Base-by-base conservation (phyloP, 2,797 vertebrate species). In the Sebastes trivittatus region DNA sequence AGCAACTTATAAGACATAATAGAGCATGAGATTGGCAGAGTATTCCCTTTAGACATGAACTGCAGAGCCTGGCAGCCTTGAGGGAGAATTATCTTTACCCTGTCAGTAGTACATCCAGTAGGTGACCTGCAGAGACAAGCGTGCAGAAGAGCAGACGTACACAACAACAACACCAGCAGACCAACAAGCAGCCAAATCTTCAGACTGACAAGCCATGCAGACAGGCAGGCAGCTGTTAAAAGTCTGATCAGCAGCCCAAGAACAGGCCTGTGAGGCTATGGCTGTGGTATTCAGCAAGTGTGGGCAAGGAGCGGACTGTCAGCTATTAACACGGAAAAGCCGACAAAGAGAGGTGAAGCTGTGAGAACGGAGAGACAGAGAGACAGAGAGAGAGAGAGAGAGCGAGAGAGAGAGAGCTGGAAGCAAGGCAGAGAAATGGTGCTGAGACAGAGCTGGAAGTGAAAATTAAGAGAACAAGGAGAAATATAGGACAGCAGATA, bases 251-350 rank as follows among this genome's bases (percentile, higher is more conserved):
- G 81, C 79, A 83, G 46, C 71, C 72, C 46, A 75, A 55, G 34
- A 87, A 54, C 84, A 70, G 72, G 72, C 80, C 75, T 80, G 81
- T 63, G 77, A 87, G 83, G 78, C 63, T n/a, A 25, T 0, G 63
- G 83, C 86, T 87, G 68, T 22, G 92, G 92, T 90, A 90, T 93
- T 90, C 86, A 72, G 86, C 92, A 89, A 90, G 92, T 92, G 91
- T 85, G 87, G 91, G 74, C 92, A 92, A 62, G 73, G 77, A 66
- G 68, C 29, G 16, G 61, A 69, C 78, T 38, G 85, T 56, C 86
- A 83, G 85, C 83, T 78, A 52, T 59, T 77, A 83, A 82, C 34
- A 8, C 1, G 9, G 14, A 74, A 56, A 42, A 27, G 60, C 25
- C 29, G 58, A 7, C 1, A 2, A n/a, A 59, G 30, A 38, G 55